Conservation (phyloP, 2,113 vertebrate species). For the Chamaetylas fuelleborni region DNA sequence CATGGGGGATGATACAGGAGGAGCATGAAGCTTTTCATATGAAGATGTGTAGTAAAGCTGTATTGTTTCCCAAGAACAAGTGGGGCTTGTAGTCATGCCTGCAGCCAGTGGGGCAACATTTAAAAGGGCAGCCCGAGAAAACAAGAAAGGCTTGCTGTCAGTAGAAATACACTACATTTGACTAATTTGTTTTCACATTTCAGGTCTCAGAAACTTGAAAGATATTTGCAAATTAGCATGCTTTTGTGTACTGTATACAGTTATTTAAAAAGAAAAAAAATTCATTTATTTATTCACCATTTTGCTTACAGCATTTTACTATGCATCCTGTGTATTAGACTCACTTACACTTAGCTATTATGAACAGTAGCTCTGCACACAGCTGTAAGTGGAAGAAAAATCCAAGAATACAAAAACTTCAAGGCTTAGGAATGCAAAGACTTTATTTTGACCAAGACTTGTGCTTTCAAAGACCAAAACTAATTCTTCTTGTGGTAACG, state of each 20-base stretch:
- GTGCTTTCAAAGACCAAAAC: not conserved
- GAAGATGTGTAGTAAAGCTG: not conserved
- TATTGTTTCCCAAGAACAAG: constrained; percentile 33
- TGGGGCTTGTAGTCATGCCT: not conserved
- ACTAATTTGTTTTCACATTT: constrained; percentile 27
- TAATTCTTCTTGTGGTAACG: constrained; percentile 1
- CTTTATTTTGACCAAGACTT: constrained; percentile 13
- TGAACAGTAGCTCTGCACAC: not conserved
- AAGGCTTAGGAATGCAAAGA: constrained; percentile 10
- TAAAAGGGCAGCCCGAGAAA: not conserved
- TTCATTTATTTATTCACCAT: not conserved
- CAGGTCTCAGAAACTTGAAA: constrained; percentile 27
- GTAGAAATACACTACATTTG: not conserved
- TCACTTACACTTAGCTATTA: not conserved
- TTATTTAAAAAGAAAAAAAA: not conserved
- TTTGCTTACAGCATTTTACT: not conserved
- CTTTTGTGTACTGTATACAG: not conserved
- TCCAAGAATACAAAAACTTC: not conserved
- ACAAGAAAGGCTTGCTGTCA: not conserved
- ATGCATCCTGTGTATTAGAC: not conserved
- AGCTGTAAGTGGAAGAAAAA: not conserved
- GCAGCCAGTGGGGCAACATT: not conserved
- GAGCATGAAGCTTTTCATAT: constrained; percentile 14
- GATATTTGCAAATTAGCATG: not conserved
- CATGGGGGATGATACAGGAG: not conserved